Percentiles rank a stretch among this genome's conserved stretches.
Evolutionary conservation across 2,797 vertebrate species (phyloP).

Genomic region (Anguilla obscura): DNA sequence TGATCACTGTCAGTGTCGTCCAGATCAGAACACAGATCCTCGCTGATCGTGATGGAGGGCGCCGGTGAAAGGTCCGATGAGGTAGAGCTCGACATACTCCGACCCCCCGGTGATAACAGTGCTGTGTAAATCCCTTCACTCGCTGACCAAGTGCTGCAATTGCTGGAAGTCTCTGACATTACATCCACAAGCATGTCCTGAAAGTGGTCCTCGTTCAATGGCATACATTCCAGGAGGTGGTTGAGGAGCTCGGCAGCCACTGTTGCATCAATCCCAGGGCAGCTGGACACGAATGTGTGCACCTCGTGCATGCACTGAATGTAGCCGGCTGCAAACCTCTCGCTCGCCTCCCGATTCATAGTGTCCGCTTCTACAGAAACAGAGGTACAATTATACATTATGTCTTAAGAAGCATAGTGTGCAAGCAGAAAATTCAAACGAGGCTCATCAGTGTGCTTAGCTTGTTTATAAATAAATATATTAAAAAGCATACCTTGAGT

Average conservation of each 20-base stretch:
- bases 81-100: conserved; percentile 39
- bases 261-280: conserved; percentile 86
- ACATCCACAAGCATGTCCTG: conserved; percentile 73
- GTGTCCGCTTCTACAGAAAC: conserved; percentile 72
- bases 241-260: conserved; percentile 87
- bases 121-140: conserved; percentile 51
- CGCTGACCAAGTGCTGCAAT: conserved; percentile 51
- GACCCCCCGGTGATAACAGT: conserved; percentile 50
- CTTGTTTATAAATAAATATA: neutral
- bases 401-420: neutral
- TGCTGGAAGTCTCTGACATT: conserved; percentile 53
- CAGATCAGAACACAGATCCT: conserved; percentile 71
- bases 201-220: conserved; percentile 75
- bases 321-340: conserved; percentile 93
- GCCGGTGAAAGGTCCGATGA: conserved; percentile 53
- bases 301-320: conserved; percentile 99
- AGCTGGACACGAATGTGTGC: conserved; percentile 91
- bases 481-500: conserved; percentile 74
- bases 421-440: neutral
- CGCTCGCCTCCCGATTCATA: conserved; percentile 82
- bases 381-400: conserved; percentile 1
- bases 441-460: neutral
- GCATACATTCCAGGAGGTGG: conserved; percentile 93
- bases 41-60: conserved; percentile 58
- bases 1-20: conserved; percentile 73